phyloP scores from a whole-genome alignment of 2,797 vertebrate species.

The Protosalanx chinensis region DNA sequence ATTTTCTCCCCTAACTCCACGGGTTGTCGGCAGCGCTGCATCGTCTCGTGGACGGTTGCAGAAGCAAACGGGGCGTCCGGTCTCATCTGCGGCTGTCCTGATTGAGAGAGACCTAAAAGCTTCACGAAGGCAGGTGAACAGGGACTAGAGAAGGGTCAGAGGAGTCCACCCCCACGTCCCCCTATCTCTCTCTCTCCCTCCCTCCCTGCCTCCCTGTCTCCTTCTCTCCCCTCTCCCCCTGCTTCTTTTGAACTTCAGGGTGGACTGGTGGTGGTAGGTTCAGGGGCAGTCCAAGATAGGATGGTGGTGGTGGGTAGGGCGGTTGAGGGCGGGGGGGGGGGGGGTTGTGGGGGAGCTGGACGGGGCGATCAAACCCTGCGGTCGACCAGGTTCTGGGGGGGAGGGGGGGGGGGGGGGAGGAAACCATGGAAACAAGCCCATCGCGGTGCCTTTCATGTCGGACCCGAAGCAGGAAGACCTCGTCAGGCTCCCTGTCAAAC shows the following conservation, averaged over 20 bases:
- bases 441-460: conserved; percentile 31
- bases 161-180: no score
- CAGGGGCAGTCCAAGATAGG: no score
- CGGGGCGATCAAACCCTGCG: neutral
- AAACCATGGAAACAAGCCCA: conserved; percentile 16
- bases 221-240: neutral
- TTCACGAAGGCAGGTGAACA: no score
- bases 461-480: conserved; percentile 25
- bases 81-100: no score
- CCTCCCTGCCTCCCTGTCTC: neutral
- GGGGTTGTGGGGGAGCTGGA: no score
- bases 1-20: neutral
- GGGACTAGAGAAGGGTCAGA: no score
- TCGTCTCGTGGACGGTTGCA: neutral
- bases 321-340: no score
- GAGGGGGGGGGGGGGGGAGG: conserved; percentile 11
- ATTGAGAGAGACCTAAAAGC: no score
- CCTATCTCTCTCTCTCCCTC: neutral
- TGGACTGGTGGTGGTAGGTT: neutral
- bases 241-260: neutral
- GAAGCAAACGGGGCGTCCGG: no score
- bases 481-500: conserved; percentile 48
- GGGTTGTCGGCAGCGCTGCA: no score
- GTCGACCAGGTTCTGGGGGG: neutral
- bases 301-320: no score